Evolutionary conservation across 2,797 vertebrate genomes (phyloP).

Genomic region (Harpagifer antarcticus): DNA sequence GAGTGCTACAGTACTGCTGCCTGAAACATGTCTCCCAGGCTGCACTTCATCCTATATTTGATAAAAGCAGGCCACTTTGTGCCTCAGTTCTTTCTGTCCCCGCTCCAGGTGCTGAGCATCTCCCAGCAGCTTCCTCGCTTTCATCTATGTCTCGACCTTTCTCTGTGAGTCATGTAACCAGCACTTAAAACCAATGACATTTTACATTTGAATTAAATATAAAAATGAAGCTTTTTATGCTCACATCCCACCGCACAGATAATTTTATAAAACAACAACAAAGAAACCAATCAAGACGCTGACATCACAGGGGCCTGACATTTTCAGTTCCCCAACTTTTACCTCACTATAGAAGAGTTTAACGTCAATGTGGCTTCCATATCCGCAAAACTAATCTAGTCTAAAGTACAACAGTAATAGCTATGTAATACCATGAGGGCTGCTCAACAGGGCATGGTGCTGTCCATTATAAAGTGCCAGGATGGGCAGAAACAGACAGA

Average conservation of each 20-base stretch:
- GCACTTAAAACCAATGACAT: background rate
- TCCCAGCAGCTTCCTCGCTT: background rate
- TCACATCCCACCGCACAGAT: background rate
- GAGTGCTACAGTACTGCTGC: background rate
- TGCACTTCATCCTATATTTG: background rate
- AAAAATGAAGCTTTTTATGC: background rate
- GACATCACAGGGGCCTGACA: background rate
- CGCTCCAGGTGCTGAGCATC: background rate
- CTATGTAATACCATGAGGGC: constrained; percentile 32
- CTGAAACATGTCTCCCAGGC: background rate
- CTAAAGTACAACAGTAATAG: constrained; percentile 34
- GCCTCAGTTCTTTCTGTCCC: background rate
- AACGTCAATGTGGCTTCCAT: constrained; percentile 19
- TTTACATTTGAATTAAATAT: background rate
- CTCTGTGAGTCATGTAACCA: constrained; percentile 1
- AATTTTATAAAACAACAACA: no score
- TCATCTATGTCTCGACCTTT: background rate
- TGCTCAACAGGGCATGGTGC: constrained; percentile 5
- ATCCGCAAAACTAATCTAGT: constrained; percentile 29
- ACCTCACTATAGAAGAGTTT: background rate
- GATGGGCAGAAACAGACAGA: background rate
- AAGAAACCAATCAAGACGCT: background rate
- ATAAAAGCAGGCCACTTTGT: constrained; percentile 20
- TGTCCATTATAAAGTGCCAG: background rate
- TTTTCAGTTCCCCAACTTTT: background rate